Base-by-base conservation (phyloP, 2,113 vertebrate genomes). In the Apteryx owenii region DNA sequence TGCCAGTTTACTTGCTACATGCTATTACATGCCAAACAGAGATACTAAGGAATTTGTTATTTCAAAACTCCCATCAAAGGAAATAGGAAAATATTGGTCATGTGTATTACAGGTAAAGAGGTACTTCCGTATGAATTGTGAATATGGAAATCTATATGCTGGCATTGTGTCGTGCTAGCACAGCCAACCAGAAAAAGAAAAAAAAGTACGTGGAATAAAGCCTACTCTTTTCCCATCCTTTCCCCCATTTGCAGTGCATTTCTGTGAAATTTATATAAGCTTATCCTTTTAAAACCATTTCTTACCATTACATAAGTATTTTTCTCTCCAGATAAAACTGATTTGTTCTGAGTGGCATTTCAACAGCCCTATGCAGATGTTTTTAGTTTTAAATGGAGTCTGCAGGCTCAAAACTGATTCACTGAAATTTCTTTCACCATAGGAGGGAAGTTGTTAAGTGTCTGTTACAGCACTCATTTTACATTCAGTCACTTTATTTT, bases 321-420 rank as follows among this genome's bases (percentile, higher is more conserved):
- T 97, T 82, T 90, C 29, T 79, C 54, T 95, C 31, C n/a, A 78
- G 77, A 92, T 85, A 94, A 81, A 97, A 70, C 54, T 83, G 86
- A 70, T 96, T 95, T 22, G 7, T 85, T 95, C 81, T 91, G 84
- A 96, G 44, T 89, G 87, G 73, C 81, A 91, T 94, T 96, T 97
- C 88, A 94, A 69, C 84, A 96, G 71, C 60, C 56, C 62, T 64
- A 75, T 93, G 54, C 92, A 97, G 79, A 95, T 96, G 94, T 77
- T 97, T 97, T 92, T 79, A 66, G 50, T 93, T 98, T 97, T 75
- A 81, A 79, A 70, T 71, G 53, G 58, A 93, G 71, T 78, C 88
- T 94, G 36, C 38, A 90, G 70, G 82, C 42, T 93, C 56, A 94
- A 91, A 93, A 75, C 40, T 91, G 82, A 95, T 94, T 94, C 73